Percentiles rank a stretch among this genome's conserved stretches.
These are phyloP conservation scores for Ibidorhyncha struthersii DNA, from an alignment of 2,113 vertebrate genomes.

Conservation along the genomic window DNA sequence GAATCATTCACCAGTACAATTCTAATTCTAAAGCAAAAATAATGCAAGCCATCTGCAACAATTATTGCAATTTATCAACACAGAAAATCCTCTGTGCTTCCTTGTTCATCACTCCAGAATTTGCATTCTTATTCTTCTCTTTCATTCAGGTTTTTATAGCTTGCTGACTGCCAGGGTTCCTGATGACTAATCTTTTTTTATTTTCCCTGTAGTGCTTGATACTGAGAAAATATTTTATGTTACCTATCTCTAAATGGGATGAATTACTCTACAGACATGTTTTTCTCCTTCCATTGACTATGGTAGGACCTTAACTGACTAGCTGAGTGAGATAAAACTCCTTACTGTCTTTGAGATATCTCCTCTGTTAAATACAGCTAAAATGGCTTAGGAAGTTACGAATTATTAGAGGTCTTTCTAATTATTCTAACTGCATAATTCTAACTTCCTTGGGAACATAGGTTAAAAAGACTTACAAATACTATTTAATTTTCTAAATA, in stretches of 20 bases:
- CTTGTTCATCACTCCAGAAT: constrained; percentile 11
- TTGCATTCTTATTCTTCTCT: constrained; percentile 24
- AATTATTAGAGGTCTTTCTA: not conserved
- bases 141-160: constrained; percentile 34
- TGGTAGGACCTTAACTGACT: not conserved
- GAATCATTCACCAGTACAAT: not conserved
- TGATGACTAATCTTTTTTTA: not conserved
- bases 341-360: not conserved
- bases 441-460: not conserved
- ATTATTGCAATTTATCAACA: constrained; percentile 26
- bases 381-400: not conserved
- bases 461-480: not conserved
- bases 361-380: not conserved
- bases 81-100: constrained; percentile 24
- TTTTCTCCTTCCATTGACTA: not conserved
- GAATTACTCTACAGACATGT: not conserved
- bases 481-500: not conserved
- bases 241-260: not conserved
- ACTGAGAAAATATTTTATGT: not conserved
- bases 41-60: constrained; percentile 25
- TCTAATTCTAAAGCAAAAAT: not conserved
- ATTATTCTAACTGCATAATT: not conserved
- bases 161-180: not conserved
- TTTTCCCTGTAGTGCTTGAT: not conserved
- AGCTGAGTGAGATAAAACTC: not conserved